Conservation (phyloP, 2,888 invertebrate genomes). For the Gastracanthus pulcherrimus region DNA sequence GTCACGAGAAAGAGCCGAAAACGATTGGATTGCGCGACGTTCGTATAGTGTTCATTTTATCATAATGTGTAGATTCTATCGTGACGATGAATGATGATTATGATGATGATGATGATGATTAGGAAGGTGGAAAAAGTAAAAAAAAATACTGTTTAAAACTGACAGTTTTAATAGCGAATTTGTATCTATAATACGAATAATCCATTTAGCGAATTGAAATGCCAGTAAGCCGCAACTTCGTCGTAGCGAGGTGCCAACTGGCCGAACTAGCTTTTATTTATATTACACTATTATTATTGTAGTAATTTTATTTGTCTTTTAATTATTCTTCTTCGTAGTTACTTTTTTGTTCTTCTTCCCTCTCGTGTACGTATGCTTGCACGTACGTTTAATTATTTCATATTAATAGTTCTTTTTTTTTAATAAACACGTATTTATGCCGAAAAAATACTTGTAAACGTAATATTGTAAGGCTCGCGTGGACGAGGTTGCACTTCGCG, state of each 20-base stretch:
- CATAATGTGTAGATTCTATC: slow-evolving; percentile 27
- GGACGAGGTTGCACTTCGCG: slow-evolving; percentile 6
- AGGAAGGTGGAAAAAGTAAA: slow-evolving; percentile 43
- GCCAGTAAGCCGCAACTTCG: slow-evolving; percentile 32
- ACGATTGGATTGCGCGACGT: not conserved
- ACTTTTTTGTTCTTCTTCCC: slow-evolving; percentile 7
- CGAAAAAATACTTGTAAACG: slow-evolving; percentile 39
- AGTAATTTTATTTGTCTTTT: slow-evolving; percentile 37
- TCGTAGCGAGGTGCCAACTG: slow-evolving; percentile 34
- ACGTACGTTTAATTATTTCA: slow-evolving; percentile 5
- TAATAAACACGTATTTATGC: slow-evolving; percentile 43
- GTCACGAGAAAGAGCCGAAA: slow-evolving; percentile 24
- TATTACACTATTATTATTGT: slow-evolving; percentile 20
- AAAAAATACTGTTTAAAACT: slow-evolving; percentile 53
- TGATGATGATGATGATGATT: slow-evolving; percentile 18
- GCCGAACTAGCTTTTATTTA: slow-evolving; percentile 45
- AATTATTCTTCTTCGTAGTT: slow-evolving; percentile 15
- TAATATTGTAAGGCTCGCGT: slow-evolving; percentile 36
- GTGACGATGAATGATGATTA: slow-evolving; percentile 3
- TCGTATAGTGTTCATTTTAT: slow-evolving; percentile 33
- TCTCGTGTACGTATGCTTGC: not conserved
- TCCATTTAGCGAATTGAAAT: slow-evolving; percentile 51
- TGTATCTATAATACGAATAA: slow-evolving; percentile 47
- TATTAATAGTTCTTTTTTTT: not conserved
- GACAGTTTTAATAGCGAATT: slow-evolving; percentile 55